Evolutionary conservation across 2,797 vertebrate species (phyloP).

Genomic region (Spondyliosoma cantharus): DNA sequence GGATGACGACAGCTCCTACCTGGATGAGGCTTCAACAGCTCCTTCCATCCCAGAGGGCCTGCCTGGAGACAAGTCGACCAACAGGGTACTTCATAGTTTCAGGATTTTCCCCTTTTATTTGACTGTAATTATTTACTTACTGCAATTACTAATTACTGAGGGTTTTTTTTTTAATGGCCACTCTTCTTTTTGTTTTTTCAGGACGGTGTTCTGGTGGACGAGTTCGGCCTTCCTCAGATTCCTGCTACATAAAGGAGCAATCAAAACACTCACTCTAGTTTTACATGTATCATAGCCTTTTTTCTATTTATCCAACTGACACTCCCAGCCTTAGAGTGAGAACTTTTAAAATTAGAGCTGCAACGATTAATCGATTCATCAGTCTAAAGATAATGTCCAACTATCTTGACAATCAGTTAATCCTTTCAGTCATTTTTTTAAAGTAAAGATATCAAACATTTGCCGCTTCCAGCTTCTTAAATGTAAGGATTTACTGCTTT

Average conservation of each 20-base stretch:
- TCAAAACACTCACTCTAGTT: constrained; percentile 58
- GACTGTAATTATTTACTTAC: accelerated
- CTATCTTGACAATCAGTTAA: too few species aligned
- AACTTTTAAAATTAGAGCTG: too few species aligned
- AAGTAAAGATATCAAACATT: too few species aligned
- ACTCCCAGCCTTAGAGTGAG: constrained; percentile 57
- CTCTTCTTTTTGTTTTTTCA: constrained; percentile 69
- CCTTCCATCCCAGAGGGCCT: constrained; percentile 94
- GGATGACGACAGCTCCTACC: constrained; percentile 96
- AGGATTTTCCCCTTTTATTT: too few species aligned
- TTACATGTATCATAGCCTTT: constrained; percentile 80
- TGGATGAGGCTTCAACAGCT: constrained; percentile 93
- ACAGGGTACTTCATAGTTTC: constrained; percentile 85
- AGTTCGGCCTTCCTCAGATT: constrained; percentile 98
- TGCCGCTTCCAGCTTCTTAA: too few species aligned
- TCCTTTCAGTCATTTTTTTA: too few species aligned
- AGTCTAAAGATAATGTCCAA: too few species aligned
- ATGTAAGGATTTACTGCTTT: too few species aligned
- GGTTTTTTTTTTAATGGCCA: not conserved
- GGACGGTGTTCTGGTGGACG: constrained; percentile 97
- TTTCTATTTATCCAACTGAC: constrained; percentile 81
- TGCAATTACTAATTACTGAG: not conserved
- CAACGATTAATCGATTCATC: too few species aligned
- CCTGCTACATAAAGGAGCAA: constrained; percentile 89
- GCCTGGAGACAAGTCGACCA: constrained; percentile 88